Base-by-base conservation (phyloP, 2,888 invertebrate species). In the Napeogenes sylphis region DNA sequence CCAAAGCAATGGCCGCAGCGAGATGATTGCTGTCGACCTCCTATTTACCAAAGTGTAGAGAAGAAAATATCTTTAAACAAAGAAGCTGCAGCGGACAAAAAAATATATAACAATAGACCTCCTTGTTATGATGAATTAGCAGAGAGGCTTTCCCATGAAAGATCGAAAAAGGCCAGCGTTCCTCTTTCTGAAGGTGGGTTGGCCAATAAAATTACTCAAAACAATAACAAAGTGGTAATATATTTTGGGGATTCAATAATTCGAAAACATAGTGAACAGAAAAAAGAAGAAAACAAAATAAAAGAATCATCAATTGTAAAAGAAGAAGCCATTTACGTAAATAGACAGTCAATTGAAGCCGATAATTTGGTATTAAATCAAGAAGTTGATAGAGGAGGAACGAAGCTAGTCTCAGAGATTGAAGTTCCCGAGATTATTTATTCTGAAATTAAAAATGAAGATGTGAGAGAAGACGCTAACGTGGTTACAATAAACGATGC, bases 201-300 rank as follows among this genome's bases (percentile, higher is more conserved):
- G 33, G 81, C 89, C 6, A 89, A 90, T 66, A 90, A 90, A 76
- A 87, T 89, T 62, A 91, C 89, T 59, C 84, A 91, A 76, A 85
- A 85, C 69, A 87, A 90, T 70, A 94, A 94, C 75, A 94, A 93
- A 85, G 94, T 94, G n/a, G 93, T 94, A 56, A 94, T 94, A 72
- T 94, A 94, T 78, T 94, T 94, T 70, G 94, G 94, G 45, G 94
- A 94, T 75, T 93, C 93, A 3, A 92, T 93, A 56, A 90, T 91
- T 63, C 83, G 91, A 46, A 90, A 89, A 69, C 90, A 91, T 61
- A 88, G 81, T 69, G 90, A 90, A 68, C 84, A 87, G 68, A 87
- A 82, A 70, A 87, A 82, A 75, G 91, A 87, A 80, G 84, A 84
- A 70, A 65, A 61, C 8, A 73, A 70, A 63, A 78, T 76, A 66